Conservation (phyloP, 2,888 invertebrate species). For the Alcis repandata region DNA sequence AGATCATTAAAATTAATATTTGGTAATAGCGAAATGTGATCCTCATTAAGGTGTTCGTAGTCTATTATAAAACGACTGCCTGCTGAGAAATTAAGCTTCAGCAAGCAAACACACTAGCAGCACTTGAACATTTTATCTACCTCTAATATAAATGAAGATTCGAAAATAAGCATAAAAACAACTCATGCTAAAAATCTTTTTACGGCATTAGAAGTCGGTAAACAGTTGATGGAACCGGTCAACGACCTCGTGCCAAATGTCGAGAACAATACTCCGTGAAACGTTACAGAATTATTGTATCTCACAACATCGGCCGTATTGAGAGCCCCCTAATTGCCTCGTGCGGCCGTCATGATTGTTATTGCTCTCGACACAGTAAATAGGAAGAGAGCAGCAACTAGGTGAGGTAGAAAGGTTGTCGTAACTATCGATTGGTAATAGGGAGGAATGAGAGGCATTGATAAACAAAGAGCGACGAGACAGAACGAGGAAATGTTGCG, state of each 20-base stretch:
- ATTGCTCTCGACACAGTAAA: conserved; percentile 39
- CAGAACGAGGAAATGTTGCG: conserved; percentile 64
- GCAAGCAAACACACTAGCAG: conserved; percentile 7
- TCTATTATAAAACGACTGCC: conserved; percentile 3
- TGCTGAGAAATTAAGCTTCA: conserved; percentile 11
- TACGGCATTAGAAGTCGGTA: conserved; percentile 64
- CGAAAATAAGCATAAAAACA: conserved; percentile 40
- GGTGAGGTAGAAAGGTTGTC: conserved; percentile 40
- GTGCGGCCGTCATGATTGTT: conserved; percentile 41
- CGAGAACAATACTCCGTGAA: conserved; percentile 79
- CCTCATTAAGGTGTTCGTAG: not conserved
- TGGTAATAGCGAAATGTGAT: not conserved
- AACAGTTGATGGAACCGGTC: conserved; percentile 74
- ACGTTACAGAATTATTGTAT: conserved; percentile 61
- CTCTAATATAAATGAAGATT: conserved; percentile 20
- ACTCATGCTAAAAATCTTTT: conserved; percentile 56
- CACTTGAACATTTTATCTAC: conserved; percentile 23
- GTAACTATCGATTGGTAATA: conserved; percentile 45
- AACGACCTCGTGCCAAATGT: conserved; percentile 76
- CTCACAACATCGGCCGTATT: conserved; percentile 47
- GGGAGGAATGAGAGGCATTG: conserved; percentile 51
- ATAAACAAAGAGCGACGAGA: conserved; percentile 58
- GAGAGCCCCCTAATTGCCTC: conserved; percentile 52
- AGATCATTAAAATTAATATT: conserved; percentile 13
- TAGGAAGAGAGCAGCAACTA: conserved; percentile 34